Evolutionary conservation across 2,888 invertebrate genomes (phyloP), one percentile per base, ranked within the genome.

Genomic region (Uropetala carovei): DNA sequence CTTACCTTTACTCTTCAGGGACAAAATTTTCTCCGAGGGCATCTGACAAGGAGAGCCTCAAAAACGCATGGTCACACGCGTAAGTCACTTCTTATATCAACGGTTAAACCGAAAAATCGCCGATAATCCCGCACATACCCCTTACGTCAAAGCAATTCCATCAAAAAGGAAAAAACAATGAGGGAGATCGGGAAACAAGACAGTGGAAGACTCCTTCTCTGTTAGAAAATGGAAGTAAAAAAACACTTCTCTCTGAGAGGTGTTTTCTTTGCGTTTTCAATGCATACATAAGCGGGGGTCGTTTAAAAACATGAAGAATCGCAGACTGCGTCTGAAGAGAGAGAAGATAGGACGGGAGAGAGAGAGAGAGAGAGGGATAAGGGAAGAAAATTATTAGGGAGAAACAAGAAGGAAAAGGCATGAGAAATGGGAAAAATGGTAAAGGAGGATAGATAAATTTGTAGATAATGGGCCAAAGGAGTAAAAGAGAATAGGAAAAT

Each of bases 251-350:
- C 43, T 43, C 43, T n/a, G 75, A 27, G 75, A 75, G 22, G 3
- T n/a, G 75, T 27, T 27, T n/a, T 75, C 30, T 43, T 43, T 43
- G 43, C 83, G 83, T 56, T 83, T 83, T 89, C 64, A 68, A 89
- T 89, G 89, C 89, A 89, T 89, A 89, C 30, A 64, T 89, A 89
- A 89, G 64, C 43, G 43, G 60, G 60, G 60, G 86, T 86, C 86
- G 86, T 86, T 86, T 58, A 86, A 64, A 86, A 86, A 86, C 86
- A 86, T 86, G 86, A 60, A 86, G 30, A 86, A 89, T 89, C 64
- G 64, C 89, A 14, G 64, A 59, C 30, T n/a, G 60, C 27, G 22
- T n/a, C 8, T 10, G 3, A 8, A 8, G 16, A 14, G 3, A 22
- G 4, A 22, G 10, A 75, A 75, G 13, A 7, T 22, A 22, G 9